A percentile compares a stretch with the other conserved stretches of the same genome.
Conservation (phyloP, 2,113 vertebrate species). For the Cebus imitator region DNA sequence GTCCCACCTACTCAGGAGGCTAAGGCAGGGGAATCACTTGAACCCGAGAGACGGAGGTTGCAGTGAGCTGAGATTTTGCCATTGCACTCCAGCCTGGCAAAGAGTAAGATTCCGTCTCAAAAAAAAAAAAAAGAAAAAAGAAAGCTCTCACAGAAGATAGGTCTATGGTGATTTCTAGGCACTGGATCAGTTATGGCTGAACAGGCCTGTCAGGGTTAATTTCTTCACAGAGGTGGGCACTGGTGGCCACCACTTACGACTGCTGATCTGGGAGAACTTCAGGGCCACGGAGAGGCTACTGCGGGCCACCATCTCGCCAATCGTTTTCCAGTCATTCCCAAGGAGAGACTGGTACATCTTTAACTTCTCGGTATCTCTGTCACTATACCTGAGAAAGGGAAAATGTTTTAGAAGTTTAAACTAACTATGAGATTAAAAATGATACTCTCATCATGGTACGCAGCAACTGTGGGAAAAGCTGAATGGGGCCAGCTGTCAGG, state of each 20-base stretch:
- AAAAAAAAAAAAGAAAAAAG: too few relatives aligned
- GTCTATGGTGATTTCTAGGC: background rate
- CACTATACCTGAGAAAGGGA: conserved; percentile 78
- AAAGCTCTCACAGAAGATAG: background rate
- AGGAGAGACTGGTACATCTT: conserved; percentile 79
- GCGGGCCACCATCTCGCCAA: conserved; percentile 82
- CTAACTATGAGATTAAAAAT: background rate
- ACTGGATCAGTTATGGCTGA: accelerated
- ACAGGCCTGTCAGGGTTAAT: accelerated
- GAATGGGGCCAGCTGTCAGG: accelerated
- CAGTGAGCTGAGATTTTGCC: too few relatives aligned
- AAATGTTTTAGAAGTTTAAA: background rate
- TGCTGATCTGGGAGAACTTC: conserved; percentile 84
- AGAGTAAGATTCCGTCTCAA: too few relatives aligned
- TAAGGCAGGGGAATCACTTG: too few relatives aligned
- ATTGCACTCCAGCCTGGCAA: too few relatives aligned
- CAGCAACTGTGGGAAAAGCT: accelerated
- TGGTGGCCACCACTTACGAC: conserved; percentile 48
- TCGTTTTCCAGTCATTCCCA: conserved; percentile 85
- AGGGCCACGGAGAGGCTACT: conserved; percentile 81
- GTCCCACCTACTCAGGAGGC: too few relatives aligned
- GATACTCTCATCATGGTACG: accelerated
- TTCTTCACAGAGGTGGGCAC: accelerated
- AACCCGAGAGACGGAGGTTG: too few relatives aligned
- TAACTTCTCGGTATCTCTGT: conserved; percentile 77